Conservation (phyloP, 2,888 invertebrate genomes). For the Hydroisotoma schaefferi region DNA sequence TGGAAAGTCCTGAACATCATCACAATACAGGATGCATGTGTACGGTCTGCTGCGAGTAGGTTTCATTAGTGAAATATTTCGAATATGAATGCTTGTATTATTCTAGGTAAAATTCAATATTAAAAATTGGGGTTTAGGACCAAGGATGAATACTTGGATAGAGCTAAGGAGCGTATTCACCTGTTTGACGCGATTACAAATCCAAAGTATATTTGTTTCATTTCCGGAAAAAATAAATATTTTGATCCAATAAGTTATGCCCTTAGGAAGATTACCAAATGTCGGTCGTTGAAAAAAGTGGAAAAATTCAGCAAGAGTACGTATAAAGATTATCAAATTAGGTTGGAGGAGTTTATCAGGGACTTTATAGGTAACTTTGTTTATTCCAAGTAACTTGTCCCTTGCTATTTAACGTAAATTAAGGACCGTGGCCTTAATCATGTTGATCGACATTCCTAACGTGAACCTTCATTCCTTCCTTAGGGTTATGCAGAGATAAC, state of each 20-base stretch:
- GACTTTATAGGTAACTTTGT: conserved; percentile 17
- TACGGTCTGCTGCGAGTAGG: conserved; percentile 11
- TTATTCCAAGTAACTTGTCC: background rate
- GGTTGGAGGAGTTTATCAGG: conserved; percentile 17
- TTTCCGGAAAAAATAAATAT: conserved; percentile 14
- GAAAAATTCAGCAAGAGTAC: conserved; percentile 10
- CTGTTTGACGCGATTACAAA: conserved; percentile 26
- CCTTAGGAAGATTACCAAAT: conserved; percentile 28
- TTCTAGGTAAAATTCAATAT: no score
- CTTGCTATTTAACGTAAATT: background rate
- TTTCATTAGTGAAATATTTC: background rate
- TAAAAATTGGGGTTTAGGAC: no score
- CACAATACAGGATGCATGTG: conserved; percentile 21
- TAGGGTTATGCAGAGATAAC: conserved; percentile 22
- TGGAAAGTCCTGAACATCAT: conserved; percentile 11
- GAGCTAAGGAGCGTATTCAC: conserved; percentile 23
- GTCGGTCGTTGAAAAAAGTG: conserved; percentile 3
- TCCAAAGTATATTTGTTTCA: conserved; percentile 35
- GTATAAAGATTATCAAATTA: conserved; percentile 8
- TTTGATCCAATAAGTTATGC: conserved; percentile 35
- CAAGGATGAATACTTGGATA: conserved; percentile 1
- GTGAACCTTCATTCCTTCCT: background rate
- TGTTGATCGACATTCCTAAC: no score
- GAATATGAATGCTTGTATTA: background rate
- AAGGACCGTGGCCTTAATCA: no score